phyloP scores from a whole-genome alignment of 2,113 vertebrate species.

The Trematocara marginatum region DNA sequence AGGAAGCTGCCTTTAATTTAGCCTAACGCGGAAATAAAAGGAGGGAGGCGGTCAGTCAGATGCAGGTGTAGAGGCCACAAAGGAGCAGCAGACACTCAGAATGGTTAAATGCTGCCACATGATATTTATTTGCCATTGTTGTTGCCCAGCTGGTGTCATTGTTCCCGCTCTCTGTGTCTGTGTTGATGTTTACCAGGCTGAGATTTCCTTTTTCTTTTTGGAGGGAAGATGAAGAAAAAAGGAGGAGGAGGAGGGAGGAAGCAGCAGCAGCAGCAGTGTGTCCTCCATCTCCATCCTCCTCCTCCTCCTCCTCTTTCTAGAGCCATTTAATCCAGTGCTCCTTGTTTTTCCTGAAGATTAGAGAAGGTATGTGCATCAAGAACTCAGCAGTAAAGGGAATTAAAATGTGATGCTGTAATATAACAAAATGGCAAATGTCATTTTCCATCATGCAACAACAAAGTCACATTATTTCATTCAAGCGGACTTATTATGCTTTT shows the following conservation, averaged over 20 bases:
- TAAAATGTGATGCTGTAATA: background rate
- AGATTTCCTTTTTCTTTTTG: background rate
- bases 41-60: background rate
- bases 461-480: background rate
- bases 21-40: background rate
- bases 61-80: conserved; percentile 45
- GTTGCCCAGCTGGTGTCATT: conserved; percentile 32
- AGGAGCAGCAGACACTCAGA: conserved; percentile 8
- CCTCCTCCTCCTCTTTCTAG: background rate
- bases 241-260: background rate
- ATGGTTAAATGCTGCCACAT: background rate
- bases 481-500: background rate
- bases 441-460: background rate
- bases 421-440: background rate
- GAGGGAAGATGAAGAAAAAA: background rate
- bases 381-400: background rate
- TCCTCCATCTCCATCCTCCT: conserved; percentile 23
- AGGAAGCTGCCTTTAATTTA: background rate
- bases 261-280: background rate
- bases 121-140: conserved; percentile 21
- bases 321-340: conserved; percentile 4
- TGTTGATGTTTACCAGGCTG: conserved; percentile 4
- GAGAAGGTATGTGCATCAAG: background rate
- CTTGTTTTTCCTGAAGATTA: background rate
- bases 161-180: background rate